Evolutionary conservation across 2,888 invertebrate genomes (phyloP), one percentile per base, ranked within the genome.

Genomic region (Syritta pipiens): DNA sequence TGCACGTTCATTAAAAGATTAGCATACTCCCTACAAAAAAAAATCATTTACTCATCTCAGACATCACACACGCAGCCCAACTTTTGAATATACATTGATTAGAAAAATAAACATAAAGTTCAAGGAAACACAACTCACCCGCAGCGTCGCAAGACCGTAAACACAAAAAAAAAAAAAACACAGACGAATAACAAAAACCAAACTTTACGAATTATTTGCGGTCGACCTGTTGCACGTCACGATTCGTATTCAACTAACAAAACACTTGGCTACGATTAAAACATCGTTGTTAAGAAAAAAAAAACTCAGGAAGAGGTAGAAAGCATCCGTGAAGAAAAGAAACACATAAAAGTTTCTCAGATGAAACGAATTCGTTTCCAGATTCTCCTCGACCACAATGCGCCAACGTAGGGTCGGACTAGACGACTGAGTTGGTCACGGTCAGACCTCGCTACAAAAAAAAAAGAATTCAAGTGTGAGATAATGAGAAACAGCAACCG

Each of bases 211-310:
- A 9, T 19, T 24, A 51, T 24, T 51, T 30, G 42, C 40, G 30
- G 63, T 17, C 51, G 63, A 63, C 63, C 63, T 63, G 63, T 53
- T 51, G 63, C 51, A 63, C 51, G 51, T 32, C 51, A 51, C 63
- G 42, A 32, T 10, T 32, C 24, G 63, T 42, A 24, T 63, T 63
- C 63, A 22, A 63, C 63, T 63, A 42, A 51, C 30, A 9, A 24
- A 48, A 60, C 30, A 14, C 24, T 9, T 10, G 14, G 24, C 28
- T n/a, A 10, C 51, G 19, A 63, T 51, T 40, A 44, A 32, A 51
- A 37, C 14, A 49, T 30, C 40, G 14, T 5, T 30, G 49, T 42
- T 30, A 19, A 22, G 2, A 44, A 14, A 22, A 22, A 37, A n/a
- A n/a, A n/a, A n/a, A n/a, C n/a, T 7, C 5, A 14, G 24, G 24